Evolutionary conservation across 2,113 vertebrate species (phyloP).

Genomic region (Lagenorhynchus albirostris): DNA sequence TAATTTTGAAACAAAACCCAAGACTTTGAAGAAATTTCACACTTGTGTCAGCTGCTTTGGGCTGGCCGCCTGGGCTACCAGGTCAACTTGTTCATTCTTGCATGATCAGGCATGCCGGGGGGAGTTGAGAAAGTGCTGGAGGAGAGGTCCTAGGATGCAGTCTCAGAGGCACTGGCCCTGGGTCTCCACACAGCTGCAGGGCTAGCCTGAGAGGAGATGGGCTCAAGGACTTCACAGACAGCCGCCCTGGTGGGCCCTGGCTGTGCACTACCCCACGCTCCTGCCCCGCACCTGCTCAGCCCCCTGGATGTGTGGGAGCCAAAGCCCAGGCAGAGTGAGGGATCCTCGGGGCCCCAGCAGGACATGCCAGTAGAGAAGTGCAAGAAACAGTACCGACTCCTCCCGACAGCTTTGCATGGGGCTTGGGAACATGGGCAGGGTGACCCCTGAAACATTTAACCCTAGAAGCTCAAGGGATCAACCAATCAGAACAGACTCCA

Average conservation of each 20-base stretch:
- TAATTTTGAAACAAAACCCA: background rate
- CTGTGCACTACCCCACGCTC: rapidly evolving
- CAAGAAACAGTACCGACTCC: background rate
- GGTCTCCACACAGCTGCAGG: background rate
- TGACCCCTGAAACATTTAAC: background rate
- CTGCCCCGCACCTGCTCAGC: rapidly evolving
- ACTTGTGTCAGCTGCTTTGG: background rate
- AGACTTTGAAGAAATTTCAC: conserved; percentile 20
- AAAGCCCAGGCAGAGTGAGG: too few relatives aligned
- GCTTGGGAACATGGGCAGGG: background rate
- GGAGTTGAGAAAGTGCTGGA: background rate
- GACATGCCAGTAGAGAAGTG: background rate
- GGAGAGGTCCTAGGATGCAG: background rate
- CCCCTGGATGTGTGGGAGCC: background rate
- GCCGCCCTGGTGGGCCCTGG: background rate
- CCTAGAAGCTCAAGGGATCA: background rate
- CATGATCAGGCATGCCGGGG: background rate
- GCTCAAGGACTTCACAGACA: background rate
- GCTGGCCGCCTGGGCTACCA: background rate
- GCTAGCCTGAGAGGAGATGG: background rate
- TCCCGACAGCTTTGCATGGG: background rate
- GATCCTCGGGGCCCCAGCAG: rapidly evolving
- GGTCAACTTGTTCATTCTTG: too few relatives aligned
- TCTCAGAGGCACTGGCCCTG: background rate
- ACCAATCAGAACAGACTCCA: too few relatives aligned